Base-by-base conservation (phyloP, 2,797 vertebrate species). In the Periparus ater region DNA sequence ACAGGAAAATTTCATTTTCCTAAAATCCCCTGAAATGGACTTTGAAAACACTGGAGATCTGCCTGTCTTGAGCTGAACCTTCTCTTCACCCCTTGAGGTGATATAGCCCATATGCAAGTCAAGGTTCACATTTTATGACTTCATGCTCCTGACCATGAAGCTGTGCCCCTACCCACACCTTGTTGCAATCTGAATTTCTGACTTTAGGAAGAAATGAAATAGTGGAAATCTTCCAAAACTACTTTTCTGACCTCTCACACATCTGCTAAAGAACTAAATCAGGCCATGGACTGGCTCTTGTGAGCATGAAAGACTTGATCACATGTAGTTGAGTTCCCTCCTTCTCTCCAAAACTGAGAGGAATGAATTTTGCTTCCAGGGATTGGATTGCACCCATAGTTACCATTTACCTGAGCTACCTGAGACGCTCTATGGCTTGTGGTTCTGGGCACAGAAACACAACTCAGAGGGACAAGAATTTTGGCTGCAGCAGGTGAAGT, bases 51-150 rank as follows among this genome's bases (percentile, higher is more conserved):
- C 5, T 22, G 34, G 63, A 76, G 88, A 61, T 0, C 8, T 77
- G 17, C 4, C 40, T 51, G 17, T 40, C 58, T 62, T 51, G 11
- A 85, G 10, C 22, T 51, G 30, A 42, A 21, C 17, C 58, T 68
- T 75, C 17, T 44, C 12, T 42, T 29, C 11, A 21, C 2, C 2
- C 8, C 17, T 72, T 1, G 5, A 55, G 13, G 6, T 47, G 29
- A 48, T 23, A 51, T 5, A 45, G 23, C 2, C 30, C 23, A 44
- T 0, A 0, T 17, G 10, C 29, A 78, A 76, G 27, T 5, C 36
- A 60, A 66, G 13, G 34, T 18, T 61, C 30, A 29, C 22, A 6
- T 75, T 58, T n/a, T 44, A 3, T n/a, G 40, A 36, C 55, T 77
- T 76, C 14, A 12, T 55, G 17, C 4, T 63, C 8, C 62, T 77